phyloP scores from a whole-genome alignment of 2,113 vertebrate species.

The Petrocephalus microphthalmus region DNA sequence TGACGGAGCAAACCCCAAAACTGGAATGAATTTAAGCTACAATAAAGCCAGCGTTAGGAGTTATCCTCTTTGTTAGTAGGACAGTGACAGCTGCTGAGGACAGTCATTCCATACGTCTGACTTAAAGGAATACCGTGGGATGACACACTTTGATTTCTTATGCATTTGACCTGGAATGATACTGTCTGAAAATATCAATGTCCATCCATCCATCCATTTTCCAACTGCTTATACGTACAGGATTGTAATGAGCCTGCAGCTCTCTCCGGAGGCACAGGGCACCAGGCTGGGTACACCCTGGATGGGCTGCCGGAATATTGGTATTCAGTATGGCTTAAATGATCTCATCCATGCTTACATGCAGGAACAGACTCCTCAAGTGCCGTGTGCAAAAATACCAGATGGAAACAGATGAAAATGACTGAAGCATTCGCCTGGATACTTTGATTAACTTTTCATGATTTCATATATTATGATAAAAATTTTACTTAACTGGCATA shows the following conservation, averaged over 20 bases:
- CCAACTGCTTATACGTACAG: not conserved
- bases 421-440: not conserved
- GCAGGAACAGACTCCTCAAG: not conserved
- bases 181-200: not conserved
- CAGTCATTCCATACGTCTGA: not conserved
- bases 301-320: not conserved
- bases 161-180: not conserved
- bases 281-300: not conserved
- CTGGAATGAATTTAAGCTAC: not conserved
- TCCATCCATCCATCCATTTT: not conserved
- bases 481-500: not conserved
- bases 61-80: not conserved
- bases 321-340: not conserved
- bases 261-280: not conserved
- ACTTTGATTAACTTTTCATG: constrained; percentile 8
- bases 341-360: not conserved
- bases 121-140: not conserved
- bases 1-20: not conserved
- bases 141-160: not conserved
- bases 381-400: not conserved
- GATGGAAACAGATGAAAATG: not conserved
- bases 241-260: not conserved
- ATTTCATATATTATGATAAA: not conserved
- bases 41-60: not conserved
- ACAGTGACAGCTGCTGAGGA: not conserved